Conservation (phyloP, 2,888 invertebrate species). For the Leptura quadrifasciata region DNA sequence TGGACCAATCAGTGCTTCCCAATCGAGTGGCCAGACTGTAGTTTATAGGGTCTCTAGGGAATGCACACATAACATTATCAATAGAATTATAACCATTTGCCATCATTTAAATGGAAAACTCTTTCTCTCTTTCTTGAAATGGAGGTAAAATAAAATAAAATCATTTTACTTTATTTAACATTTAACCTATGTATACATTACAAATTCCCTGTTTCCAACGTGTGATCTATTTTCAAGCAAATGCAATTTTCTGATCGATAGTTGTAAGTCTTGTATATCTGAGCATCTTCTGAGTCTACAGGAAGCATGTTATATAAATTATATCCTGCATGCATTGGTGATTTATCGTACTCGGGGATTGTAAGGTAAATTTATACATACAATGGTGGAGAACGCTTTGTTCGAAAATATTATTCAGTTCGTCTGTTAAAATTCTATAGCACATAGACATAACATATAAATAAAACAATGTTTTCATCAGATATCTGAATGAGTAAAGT, state of each 20-base stretch:
- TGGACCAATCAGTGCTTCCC: no score
- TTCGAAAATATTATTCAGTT: constrained; percentile 7
- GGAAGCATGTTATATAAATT: constrained; percentile 7
- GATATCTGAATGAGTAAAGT: neutral
- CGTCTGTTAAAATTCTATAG: neutral
- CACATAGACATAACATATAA: neutral
- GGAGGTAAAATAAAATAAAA: no score
- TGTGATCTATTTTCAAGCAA: neutral
- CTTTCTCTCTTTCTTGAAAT: no score
- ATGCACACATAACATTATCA: no score
- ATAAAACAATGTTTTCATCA: constrained; percentile 4
- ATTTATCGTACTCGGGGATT: neutral
- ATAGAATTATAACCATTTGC: no score
- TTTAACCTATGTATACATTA: no score
- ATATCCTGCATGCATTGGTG: constrained; percentile 7
- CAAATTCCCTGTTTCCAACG: neutral
- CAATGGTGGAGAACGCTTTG: constrained; percentile 3
- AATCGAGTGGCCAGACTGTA: no score
- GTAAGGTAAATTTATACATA: neutral
- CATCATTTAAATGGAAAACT: no score
- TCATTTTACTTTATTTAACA: no score
- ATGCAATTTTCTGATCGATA: neutral
- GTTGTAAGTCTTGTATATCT: neutral
- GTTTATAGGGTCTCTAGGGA: no score
- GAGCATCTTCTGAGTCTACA: neutral